phyloP scores from a whole-genome alignment of 2,797 vertebrate species.

The Antrozous pallidus region DNA sequence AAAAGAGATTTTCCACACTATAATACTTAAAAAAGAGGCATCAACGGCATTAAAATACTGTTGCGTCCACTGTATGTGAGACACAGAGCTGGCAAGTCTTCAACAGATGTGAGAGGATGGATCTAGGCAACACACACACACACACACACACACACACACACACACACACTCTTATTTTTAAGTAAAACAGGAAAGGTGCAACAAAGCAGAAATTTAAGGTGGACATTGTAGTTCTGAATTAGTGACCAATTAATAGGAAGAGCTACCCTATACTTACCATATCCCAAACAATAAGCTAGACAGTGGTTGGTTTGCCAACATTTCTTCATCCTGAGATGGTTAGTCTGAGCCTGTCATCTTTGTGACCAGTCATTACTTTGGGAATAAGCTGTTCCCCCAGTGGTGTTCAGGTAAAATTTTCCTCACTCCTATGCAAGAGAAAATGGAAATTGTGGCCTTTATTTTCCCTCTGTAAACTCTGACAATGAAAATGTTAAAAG shows the following conservation, averaged over 20 bases:
- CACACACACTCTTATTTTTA: background rate
- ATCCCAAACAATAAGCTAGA: background rate
- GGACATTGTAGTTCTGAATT: background rate
- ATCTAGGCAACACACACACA: background rate
- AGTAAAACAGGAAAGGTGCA: background rate
- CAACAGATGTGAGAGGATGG: background rate
- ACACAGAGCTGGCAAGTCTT: background rate
- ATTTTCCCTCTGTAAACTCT: background rate
- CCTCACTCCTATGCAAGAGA: background rate
- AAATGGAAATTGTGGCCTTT: background rate
- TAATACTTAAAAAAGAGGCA: background rate
- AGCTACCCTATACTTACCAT: background rate
- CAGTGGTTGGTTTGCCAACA: background rate
- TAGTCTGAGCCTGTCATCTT: background rate
- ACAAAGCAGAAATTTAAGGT: background rate
- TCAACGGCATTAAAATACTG: background rate
- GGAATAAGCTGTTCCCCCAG: background rate
- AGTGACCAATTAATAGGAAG: background rate
- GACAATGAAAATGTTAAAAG: background rate
- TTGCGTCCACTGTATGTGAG: background rate
- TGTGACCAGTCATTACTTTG: background rate
- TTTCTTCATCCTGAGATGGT: background rate
- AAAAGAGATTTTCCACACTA: background rate
- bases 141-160: background rate
- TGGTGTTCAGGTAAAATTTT: slow-evolving; percentile 1